Evolutionary conservation across 2,113 vertebrate species (phyloP), one percentile per base, ranked within the genome.

Genomic region (Chaetura pelagica): DNA sequence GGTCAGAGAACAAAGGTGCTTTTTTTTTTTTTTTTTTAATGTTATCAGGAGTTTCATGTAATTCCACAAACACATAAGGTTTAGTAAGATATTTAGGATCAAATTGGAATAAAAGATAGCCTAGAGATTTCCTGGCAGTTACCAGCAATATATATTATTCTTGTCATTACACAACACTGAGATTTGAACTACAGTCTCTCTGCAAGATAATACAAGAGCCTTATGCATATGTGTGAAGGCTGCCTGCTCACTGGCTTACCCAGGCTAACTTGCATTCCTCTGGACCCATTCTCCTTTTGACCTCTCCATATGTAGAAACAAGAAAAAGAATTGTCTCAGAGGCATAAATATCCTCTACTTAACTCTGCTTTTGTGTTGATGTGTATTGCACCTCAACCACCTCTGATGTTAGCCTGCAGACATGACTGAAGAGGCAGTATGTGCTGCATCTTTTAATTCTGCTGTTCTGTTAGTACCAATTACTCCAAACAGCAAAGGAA

Each of bases 241-340:
- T 69, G 27, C 38, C 46, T 57, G 2, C 52, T 78, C 32, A 17
- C 34, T 77, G 64, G 1, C 8, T 63, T 75, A 52, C 20, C 29
- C 12, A 44, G 32, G 16, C 26, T 75, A 63, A 78, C 1, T 4
- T 15, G 3, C n/a, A 9, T 40, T 84, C 16, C 46, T 67, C 48
- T 64, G 8, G 22, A 35, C 7, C 15, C 0, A 0, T 32, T 34
- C 12, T 78, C 13, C 61, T 79, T 93, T 77, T 58, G 6, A 68
- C 14, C 15, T 11, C 12, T 79, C 17, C 0, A 1, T n/a, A 34
- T 5, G 8, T 38, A 8, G 20, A 57, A 94, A 85, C 21, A 57
- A 27, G 24, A 44, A 22, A 52, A 59, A 55, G 27, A 35, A 14
- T 17, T 78, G 34, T 23, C 54, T 90, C 8, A n/a, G 58, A 68